Conservation (phyloP, 2,113 vertebrate species). For the Geococcyx californianus region DNA sequence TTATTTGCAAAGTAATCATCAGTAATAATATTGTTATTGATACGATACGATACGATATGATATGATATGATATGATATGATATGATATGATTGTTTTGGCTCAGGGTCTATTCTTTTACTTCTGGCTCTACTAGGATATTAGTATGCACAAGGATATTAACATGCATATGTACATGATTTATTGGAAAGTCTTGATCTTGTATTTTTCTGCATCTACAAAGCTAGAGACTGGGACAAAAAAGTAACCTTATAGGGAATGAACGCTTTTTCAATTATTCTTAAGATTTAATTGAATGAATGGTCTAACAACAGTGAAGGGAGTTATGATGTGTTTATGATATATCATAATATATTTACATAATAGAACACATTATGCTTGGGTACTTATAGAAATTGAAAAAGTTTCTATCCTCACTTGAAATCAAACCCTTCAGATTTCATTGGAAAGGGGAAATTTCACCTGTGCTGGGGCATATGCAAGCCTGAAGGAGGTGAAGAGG, state of each 20-base stretch:
- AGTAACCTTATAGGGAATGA: not conserved
- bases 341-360: not conserved
- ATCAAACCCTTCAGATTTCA: not conserved
- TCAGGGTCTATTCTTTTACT: not conserved
- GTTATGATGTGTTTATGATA: not conserved
- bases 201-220: not conserved
- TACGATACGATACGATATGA: too few species aligned
- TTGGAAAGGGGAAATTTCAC: rapidly evolving
- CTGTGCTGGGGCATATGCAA: rapidly evolving
- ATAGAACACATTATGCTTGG: not conserved
- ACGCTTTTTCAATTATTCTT: not conserved
- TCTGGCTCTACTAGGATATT: not conserved
- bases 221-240: not conserved
- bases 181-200: not conserved
- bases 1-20: not conserved
- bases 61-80: too few species aligned
- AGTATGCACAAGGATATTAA: not conserved
- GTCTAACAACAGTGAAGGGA: not conserved
- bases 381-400: not conserved
- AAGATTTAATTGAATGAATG: not conserved
- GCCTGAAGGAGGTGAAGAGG: not conserved
- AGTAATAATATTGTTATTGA: not conserved
- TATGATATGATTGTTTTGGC: not conserved
- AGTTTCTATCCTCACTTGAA: not conserved
- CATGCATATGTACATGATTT: not conserved